phyloP scores from a whole-genome alignment of 2,797 vertebrate genomes.

The Eulemur coronatus region DNA sequence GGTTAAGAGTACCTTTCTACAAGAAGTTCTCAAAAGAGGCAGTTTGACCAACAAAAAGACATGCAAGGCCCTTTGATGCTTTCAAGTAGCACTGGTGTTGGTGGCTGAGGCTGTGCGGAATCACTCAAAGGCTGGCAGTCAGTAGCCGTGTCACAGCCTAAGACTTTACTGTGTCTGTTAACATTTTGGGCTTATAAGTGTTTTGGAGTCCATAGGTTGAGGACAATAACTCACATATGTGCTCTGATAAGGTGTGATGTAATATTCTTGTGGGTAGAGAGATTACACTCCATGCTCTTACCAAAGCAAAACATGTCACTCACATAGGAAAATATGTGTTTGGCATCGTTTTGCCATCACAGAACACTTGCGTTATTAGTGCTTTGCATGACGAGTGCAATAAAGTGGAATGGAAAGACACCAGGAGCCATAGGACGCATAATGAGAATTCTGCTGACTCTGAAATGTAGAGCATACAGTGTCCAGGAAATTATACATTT shows the following conservation, averaged over 20 bases:
- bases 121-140: neutral
- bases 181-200: neutral
- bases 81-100: neutral
- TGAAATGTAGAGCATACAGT: neutral
- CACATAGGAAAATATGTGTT: neutral
- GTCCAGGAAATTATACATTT: neutral
- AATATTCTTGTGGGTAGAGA: neutral
- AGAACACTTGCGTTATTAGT: neutral
- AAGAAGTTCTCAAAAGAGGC: neutral
- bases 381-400: neutral
- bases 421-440: neutral
- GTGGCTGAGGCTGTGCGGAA: neutral
- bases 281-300: neutral
- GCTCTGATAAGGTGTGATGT: neutral
- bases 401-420: neutral
- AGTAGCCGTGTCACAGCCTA: neutral
- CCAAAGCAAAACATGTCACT: neutral
- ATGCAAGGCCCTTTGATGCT: fast-evolving
- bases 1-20: neutral
- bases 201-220: neutral
- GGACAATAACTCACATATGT: neutral
- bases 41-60: neutral
- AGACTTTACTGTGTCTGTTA: neutral
- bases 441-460: neutral
- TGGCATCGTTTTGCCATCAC: neutral